Evolutionary conservation across 2,113 vertebrate genomes (phyloP).

Genomic region (Eudyptes chrysolophus): DNA sequence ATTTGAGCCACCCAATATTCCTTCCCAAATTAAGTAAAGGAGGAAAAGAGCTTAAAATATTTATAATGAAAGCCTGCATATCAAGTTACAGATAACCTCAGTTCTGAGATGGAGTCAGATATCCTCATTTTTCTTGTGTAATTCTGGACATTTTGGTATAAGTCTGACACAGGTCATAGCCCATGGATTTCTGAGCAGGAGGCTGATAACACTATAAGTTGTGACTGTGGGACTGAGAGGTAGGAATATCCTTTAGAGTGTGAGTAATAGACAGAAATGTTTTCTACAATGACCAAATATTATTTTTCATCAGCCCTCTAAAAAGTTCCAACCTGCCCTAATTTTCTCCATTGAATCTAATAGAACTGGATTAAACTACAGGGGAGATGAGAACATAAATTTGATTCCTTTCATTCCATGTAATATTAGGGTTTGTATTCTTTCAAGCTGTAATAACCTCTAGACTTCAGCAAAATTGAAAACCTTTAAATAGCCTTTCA

Average conservation of each 20-base stretch:
- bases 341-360: conserved; percentile 78
- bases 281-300: conserved; percentile 66
- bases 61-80: not conserved
- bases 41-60: conserved; percentile 2
- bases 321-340: conserved; percentile 72
- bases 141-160: not conserved
- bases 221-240: not conserved
- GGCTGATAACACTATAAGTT: conserved; percentile 33
- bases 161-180: not conserved
- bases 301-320: conserved; percentile 71
- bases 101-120: not conserved
- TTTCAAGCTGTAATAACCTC: conserved; percentile 83
- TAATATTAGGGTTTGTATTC: conserved; percentile 81
- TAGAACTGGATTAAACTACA: conserved; percentile 79
- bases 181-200: conserved; percentile 10
- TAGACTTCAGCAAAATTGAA: conserved; percentile 84
- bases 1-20: not conserved
- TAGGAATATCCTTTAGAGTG: conserved; percentile 2
- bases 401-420: conserved; percentile 80
- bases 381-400: conserved; percentile 81
- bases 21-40: not conserved
- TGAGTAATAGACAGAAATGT: conserved; percentile 61
- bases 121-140: not conserved
- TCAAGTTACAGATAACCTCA: not conserved
- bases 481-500: conserved; percentile 86